Base-by-base conservation (phyloP, 2,113 vertebrate genomes). In the Emydocephalus ijimae region DNA sequence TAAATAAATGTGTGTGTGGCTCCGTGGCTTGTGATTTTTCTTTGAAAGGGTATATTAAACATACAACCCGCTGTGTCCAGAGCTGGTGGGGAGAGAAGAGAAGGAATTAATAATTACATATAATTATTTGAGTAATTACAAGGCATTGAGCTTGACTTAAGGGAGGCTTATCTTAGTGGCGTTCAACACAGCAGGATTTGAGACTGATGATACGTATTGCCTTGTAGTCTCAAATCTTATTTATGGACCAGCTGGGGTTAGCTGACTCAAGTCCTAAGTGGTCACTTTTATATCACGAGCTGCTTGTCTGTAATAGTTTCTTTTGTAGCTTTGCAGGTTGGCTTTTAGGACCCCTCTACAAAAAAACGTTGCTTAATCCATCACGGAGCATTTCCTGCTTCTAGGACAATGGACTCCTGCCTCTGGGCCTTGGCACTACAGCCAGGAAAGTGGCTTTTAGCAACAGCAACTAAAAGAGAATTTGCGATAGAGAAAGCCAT, bases 331-430 rank as follows among this genome's bases (percentile, higher is more conserved):
- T 93, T 93, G 89, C 94, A 95, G 94, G 93, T 95, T 86, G 91
- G 97, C 95, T 96, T 96, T 97, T 97, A 96, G 95, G 87, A 86
- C 57, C 61, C 50, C 91, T 94, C 93, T 96, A 95, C 93, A 94
- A 96, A 57, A 43, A 96, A 96, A 96, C 95, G 93, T 96, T 96
- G 96, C 94, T 96, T 95, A 96, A 96, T 96, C 96, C 90, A 95
- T 96, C 69, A 92, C 5, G 10, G 0, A 48, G 59, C 95, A 93
- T 96, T 94, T 93, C 92, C 95, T 94, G 94, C 93, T 94, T 92
- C 61, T 90, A 0, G 91, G 96, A 96, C 95, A 96, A 96, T 95
- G 94, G 74, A 89, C 87, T 94, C 95, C 90, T 26, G 92, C 85
- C 94, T 92, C 94, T 95, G 94, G 92, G 94, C 92, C 95, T 95